Evolutionary conservation across 2,797 vertebrate species (phyloP).

Genomic region (Xerus rutilus): DNA sequence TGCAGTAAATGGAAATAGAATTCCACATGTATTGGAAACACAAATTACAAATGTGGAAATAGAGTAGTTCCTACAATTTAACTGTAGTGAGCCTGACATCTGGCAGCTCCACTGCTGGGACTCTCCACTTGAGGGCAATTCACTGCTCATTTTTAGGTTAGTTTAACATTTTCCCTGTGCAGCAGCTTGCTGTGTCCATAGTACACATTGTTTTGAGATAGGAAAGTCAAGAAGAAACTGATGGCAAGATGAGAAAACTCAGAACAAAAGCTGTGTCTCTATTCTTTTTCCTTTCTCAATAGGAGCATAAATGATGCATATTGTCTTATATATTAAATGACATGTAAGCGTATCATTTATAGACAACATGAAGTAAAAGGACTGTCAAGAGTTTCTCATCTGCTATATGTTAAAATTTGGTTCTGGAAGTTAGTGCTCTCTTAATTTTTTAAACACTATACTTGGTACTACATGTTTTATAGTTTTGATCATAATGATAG

Average conservation of each 20-base stretch:
- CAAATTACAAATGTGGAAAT: conserved; percentile 70
- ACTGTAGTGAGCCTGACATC: conserved; percentile 64
- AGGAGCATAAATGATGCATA: not conserved
- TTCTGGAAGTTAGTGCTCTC: not conserved
- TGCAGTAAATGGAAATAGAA: conserved; percentile 9
- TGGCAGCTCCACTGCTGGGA: conserved; percentile 66
- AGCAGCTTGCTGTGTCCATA: conserved; percentile 57
- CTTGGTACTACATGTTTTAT: not conserved
- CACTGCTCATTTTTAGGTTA: conserved; percentile 71
- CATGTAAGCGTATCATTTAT: not conserved
- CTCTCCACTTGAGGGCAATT: conserved; percentile 72
- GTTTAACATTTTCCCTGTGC: conserved; percentile 52
- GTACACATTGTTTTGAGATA: conserved; percentile 2
- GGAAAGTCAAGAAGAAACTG: conserved; percentile 20
- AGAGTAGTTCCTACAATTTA: conserved; percentile 58
- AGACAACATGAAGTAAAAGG: fast-evolving
- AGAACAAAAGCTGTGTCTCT: not conserved
- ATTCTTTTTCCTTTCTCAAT: not conserved
- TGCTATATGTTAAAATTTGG: not conserved
- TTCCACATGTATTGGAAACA: conserved; percentile 15
- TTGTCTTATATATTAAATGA: not conserved
- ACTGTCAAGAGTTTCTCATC: not conserved
- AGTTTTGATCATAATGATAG: not conserved
- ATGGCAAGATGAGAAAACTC: not conserved
- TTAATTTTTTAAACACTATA: not conserved